Evolutionary conservation across 1,140 invertebrate species (phyloP).

Genomic region (Drosophila mauritiana): DNA sequence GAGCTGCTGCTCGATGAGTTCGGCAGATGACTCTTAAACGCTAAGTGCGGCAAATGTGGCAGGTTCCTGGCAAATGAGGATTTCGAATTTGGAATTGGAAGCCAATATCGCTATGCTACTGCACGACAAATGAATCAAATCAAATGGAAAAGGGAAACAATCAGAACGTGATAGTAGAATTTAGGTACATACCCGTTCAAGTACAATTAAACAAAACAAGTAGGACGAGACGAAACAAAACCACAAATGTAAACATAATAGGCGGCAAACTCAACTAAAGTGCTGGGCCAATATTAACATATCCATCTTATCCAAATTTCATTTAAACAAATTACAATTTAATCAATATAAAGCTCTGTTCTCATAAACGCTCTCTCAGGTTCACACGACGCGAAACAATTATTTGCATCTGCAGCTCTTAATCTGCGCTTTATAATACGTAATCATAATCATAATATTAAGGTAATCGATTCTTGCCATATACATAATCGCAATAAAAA

Average conservation of each 20-base stretch:
- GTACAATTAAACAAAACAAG: slow-evolving; percentile 56
- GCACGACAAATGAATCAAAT: slow-evolving; percentile 17
- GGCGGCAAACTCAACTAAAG: slow-evolving; percentile 54
- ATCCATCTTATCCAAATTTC: slow-evolving; percentile 43
- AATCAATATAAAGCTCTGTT: slow-evolving; percentile 78
- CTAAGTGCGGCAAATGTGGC: slow-evolving; percentile 53
- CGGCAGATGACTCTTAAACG: slow-evolving; percentile 52
- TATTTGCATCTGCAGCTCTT: slow-evolving; percentile 16
- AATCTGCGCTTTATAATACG: slow-evolving; percentile 25
- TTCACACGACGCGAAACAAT: slow-evolving; percentile 34
- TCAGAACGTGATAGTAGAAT: slow-evolving; percentile 18
- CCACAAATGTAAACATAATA: slow-evolving; percentile 57
- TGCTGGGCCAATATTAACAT: slow-evolving; percentile 56
- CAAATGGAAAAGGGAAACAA: slow-evolving; percentile 15
- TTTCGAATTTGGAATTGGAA: slow-evolving; percentile 43
- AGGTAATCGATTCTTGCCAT: slow-evolving; percentile 43
- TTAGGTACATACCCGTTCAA: not conserved
- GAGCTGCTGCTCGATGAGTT: slow-evolving; percentile 59
- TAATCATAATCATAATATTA: slow-evolving; percentile 29
- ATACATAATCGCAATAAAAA: slow-evolving; percentile 53
- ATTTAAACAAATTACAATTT: slow-evolving; percentile 76
- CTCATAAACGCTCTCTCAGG: slow-evolving; percentile 49
- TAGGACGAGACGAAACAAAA: slow-evolving; percentile 54
- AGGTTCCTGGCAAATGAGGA: slow-evolving; percentile 44
- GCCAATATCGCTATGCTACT: slow-evolving; percentile 27